These are phyloP conservation scores for Athene cunicularia DNA, from an alignment of 2,113 vertebrate genomes.

Conservation along the genomic window DNA sequence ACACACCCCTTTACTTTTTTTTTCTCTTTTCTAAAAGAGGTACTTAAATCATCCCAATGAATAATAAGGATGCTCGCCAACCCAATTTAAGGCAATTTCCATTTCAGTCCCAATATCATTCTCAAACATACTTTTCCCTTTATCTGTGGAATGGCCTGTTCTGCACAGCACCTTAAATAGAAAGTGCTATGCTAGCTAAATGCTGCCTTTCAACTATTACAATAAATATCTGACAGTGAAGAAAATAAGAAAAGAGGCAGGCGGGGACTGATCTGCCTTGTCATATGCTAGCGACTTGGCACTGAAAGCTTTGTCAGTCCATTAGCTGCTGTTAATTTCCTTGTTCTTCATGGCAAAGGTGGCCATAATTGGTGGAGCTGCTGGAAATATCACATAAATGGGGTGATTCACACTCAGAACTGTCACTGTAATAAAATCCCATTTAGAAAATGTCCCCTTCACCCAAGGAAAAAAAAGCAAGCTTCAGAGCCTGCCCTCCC, in stretches of 20 bases:
- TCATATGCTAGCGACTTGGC: conserved; percentile 20
- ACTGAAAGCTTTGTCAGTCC: conserved; percentile 20
- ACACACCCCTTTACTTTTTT: background rate
- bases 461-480: background rate
- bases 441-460: conserved; percentile 30
- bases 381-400: conserved; percentile 58
- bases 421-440: conserved; percentile 54
- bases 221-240: conserved; percentile 65
- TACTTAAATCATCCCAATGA: conserved; percentile 45
- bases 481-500: background rate
- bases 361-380: conserved; percentile 29
- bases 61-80: conserved; percentile 30
- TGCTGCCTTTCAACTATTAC: conserved; percentile 65
- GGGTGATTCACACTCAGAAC: conserved; percentile 25
- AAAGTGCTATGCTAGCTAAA: conserved; percentile 59
- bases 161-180: conserved; percentile 62
- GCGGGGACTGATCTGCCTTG: conserved; percentile 38
- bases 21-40: background rate
- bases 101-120: conserved; percentile 55
- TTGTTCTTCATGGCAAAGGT: conserved; percentile 49
- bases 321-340: conserved; percentile 67
- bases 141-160: conserved; percentile 54
- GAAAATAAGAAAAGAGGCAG: conserved; percentile 58
- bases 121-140: conserved; percentile 62
- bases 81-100: conserved; percentile 51